These are phyloP conservation scores for Corvus cornix DNA, from an alignment of 2,113 vertebrate genomes.

Conservation along the genomic window DNA sequence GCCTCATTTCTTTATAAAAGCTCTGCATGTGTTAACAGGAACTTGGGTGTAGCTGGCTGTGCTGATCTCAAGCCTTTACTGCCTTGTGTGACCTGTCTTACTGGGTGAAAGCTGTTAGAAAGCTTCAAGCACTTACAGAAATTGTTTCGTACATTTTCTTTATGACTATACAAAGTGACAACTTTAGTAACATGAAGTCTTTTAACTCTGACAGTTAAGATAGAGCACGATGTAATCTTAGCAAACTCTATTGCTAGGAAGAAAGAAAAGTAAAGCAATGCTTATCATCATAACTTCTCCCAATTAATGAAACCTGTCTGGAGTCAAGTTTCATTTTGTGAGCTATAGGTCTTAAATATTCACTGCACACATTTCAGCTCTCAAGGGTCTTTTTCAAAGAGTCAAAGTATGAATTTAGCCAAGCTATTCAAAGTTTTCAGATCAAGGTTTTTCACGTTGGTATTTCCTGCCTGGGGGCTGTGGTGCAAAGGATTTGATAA, in stretches of 20 bases:
- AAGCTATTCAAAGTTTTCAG: conserved; percentile 51
- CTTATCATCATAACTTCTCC: conserved; percentile 61
- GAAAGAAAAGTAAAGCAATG: conserved; percentile 48
- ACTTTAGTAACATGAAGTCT: conserved; percentile 17
- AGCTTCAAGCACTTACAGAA: not conserved
- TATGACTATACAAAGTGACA: not conserved
- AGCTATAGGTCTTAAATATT: conserved; percentile 19
- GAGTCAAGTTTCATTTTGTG: conserved; percentile 64
- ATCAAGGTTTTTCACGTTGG: conserved; percentile 41
- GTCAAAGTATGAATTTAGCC: conserved; percentile 31
- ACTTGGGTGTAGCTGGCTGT: not conserved
- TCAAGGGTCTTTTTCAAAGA: conserved; percentile 51
- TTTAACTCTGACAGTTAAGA: conserved; percentile 46
- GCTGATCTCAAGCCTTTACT: not conserved
- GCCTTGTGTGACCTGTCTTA: not conserved
- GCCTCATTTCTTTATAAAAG: not conserved
- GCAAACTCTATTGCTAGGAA: not conserved
- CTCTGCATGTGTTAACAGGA: not conserved
- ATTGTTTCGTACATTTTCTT: not conserved
- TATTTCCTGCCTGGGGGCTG: conserved; percentile 43
- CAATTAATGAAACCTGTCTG: conserved; percentile 65
- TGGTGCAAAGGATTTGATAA: conserved; percentile 30
- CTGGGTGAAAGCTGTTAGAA: not conserved
- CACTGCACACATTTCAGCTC: conserved; percentile 17
- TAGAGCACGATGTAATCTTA: conserved; percentile 52